Base-by-base conservation (phyloP, 2,888 invertebrate species). In the Sarcophaga subvicina region DNA sequence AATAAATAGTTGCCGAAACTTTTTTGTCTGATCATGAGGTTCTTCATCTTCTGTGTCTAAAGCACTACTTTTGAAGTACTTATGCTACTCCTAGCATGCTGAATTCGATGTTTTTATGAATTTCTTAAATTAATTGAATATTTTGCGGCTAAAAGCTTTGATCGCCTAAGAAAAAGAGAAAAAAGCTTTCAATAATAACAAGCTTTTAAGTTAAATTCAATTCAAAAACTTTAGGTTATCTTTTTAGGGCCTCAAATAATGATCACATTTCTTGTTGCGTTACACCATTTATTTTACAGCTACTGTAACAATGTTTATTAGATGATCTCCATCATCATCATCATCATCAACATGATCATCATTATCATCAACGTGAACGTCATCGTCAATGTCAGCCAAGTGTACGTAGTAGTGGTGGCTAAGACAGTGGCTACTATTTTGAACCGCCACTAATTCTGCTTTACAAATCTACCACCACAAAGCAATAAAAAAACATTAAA, bases 401-500 rank as follows among this genome's bases (percentile, higher is more conserved):
- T 37, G 54, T 54, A 20, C 49, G 25, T 70, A 69, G 59, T 45
- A 70, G 54, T 10, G 8, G 27, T 59, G 6, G n/a, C 71, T 20
- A 20, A 20, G 10, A 14, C 54, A 54, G 25, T n/a, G 45, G 67
- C 79, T 70, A 80, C 80, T 60, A 62, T 54, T 64, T 63, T 27
- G 27, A 71, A 60, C 76, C 76, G 66, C 71, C 62, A 45, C 64
- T 67, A 76, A 85, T 76, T 71, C 66, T 67, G 20, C 75, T 80
- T 80, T 71, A 79, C 54, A 70, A 76, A 80, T 78, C 75, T 67
- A 72, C 70, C 49, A 76, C 67, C 69, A 80, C 76, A 76, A 76
- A 85, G 80, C 73, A 80, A 80, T 80, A 80, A 85, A 85, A 80
- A 87, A 84, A 69, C 79, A 76, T 84, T 6, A 80, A 85, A 85